Base-by-base conservation (phyloP, 2,888 invertebrate genomes). In the Limnephilus marmoratus region DNA sequence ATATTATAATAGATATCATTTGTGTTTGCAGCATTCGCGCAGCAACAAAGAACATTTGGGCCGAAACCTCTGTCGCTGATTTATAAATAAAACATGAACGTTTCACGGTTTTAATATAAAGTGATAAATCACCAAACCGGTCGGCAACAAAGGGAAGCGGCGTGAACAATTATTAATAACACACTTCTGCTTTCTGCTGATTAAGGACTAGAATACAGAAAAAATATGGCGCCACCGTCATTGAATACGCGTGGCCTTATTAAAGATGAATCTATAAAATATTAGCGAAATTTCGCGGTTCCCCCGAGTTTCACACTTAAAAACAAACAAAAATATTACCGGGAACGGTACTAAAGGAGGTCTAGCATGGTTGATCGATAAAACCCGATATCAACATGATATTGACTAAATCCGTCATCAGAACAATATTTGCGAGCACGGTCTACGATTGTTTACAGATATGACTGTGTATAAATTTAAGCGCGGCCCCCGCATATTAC, bases 151-250 rank as follows among this genome's bases (percentile, higher is more conserved):
- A 87, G 34, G 87, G 87, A 87, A 29, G 53, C 53, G 68, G 87
- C 87, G 87, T 53, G 87, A 53, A 87, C 34, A 87, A 87, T 87
- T 53, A 87, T 31, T 87, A 87, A 87, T 87, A 87, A 53, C 87
- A 87, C 87, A 87, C 87, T 87, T 37, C 87, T 68, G 87, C 53
- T 87, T 31, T 87, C 15, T 29, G 87, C 85, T 41, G 45, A 85
- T 85, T 41, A 37, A 37, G 37, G 37, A 82, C 5, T 15, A 13
- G 0, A 85, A 85, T 41, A 85, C 41, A 41, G n/a, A 85, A 85
- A 85, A 85, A 85, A 85, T 85, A n/a, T 68, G 68, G 68, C 68
- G 68, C 68, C 68, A 68, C 24, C 9, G 0, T 68, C 24, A 68
- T 24, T 18, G 68, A 12, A 45, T 45, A 12, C 49, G 49, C 49